Evolutionary conservation across 2,888 invertebrate species (phyloP), one percentile per base, ranked within the genome.

Genomic region (Melanchra persicariae): DNA sequence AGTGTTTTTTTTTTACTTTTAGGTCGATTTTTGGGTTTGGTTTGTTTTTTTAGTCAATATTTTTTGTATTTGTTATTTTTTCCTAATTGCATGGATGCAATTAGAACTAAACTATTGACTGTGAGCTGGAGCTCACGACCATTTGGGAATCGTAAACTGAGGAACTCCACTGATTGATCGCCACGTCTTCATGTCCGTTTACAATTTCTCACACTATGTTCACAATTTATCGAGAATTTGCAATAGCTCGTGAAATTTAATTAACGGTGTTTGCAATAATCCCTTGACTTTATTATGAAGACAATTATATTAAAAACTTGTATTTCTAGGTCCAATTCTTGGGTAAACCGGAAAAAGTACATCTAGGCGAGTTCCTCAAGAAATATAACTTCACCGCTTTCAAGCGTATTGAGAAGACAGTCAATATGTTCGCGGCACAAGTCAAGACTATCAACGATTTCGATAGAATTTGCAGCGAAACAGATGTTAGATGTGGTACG

Each of bases 401-500:
- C 80, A 89, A 89, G 58, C 88, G 90, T 1, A 82, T 89, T 12
- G 82, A 83, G 19, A 84, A 84, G 17, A 81, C 81, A 0, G 79
- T 77, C 0, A 87, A 90, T 60, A 86, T 89, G 9, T 90, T 92
- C 63, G 85, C 86, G 0, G 91, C 89, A 0, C 90, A 90, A 69
- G 81, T 93, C 17, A 84, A 80, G n/a, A 76, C 79, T 2, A 85
- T 91, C 5, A 79, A 78, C 0, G 92, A 91, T 72, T 93, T 91
- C 59, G 92, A 93, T 74, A 85, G 68, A 2, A 73, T 93, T 7
- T 92, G 91, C 69, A 70, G 57, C 1, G 74, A 74, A 7, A 82
- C 79, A 40, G 77, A 87, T 26, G 73, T 93, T 6, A 81, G 57
- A 66, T 92, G 91, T 70, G 93, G 93, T 93, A 65, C 74, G 91